These are phyloP conservation scores for Ostrea denselamellosa DNA, from an alignment of 1,140 invertebrate genomes.

Conservation along the genomic window DNA sequence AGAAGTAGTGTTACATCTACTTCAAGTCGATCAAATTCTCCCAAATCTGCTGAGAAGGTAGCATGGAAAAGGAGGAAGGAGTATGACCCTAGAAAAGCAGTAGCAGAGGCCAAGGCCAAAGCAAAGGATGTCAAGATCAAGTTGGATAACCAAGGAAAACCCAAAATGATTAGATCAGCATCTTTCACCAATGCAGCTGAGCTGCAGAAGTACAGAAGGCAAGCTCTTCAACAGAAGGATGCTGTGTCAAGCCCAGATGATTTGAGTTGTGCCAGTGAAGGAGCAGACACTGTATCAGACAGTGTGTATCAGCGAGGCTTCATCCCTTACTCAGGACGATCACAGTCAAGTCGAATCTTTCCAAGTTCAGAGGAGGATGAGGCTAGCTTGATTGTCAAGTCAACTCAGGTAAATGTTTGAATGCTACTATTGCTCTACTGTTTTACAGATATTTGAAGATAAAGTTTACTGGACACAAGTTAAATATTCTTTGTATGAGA, in stretches of 20 bases:
- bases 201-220: constrained; percentile 56
- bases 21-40: constrained; percentile 70
- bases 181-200: constrained; percentile 70
- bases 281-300: constrained; percentile 59
- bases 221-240: constrained; percentile 57
- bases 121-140: constrained; percentile 58
- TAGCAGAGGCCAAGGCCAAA: constrained; percentile 84
- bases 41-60: constrained; percentile 86
- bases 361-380: constrained; percentile 72
- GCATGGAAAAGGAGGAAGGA: constrained; percentile 95
- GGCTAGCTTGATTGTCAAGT: constrained; percentile 59
- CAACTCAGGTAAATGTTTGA: constrained; percentile 63
- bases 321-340: constrained; percentile 63
- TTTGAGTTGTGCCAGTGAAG: constrained; percentile 62
- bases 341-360: constrained; percentile 61
- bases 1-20: constrained; percentile 62
- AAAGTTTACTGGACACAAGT: background rate
- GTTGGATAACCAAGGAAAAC: constrained; percentile 48
- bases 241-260: constrained; percentile 69
- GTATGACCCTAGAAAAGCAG: constrained; percentile 92
- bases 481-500: background rate
- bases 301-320: constrained; percentile 57
- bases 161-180: constrained; percentile 69
- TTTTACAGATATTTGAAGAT: background rate
- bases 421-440: background rate